These are phyloP conservation scores for Drosophila erecta DNA, from an alignment of 1,140 invertebrate genomes.

Conservation along the genomic window DNA sequence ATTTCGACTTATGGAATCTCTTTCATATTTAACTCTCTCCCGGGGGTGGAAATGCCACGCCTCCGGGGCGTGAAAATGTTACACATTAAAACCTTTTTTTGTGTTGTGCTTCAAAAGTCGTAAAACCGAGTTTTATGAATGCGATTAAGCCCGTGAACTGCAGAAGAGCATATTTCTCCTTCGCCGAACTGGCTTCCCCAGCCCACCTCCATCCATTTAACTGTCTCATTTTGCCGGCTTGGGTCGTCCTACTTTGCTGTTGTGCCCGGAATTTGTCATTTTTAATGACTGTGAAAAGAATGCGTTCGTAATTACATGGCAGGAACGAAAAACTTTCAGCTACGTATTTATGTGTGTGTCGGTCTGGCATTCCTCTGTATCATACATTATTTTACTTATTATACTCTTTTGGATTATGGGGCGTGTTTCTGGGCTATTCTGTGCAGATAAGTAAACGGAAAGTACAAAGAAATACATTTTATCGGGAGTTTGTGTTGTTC, in stretches of 20 bases:
- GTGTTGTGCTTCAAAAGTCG: conserved; percentile 70
- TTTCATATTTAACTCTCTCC: conserved; percentile 55
- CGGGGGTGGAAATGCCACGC: conserved; percentile 4
- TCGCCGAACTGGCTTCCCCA: conserved; percentile 17
- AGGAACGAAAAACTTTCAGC: conserved; percentile 59
- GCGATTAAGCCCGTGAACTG: conserved; percentile 80
- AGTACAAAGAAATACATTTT: conserved; percentile 29
- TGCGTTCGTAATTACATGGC: conserved; percentile 77
- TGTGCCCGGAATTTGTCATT: conserved; percentile 79
- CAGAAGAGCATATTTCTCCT: conserved; percentile 74
- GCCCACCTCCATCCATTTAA: conserved; percentile 8
- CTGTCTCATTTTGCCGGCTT: conserved; percentile 11
- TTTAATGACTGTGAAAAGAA: conserved; percentile 81
- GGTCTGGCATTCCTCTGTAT: conserved; percentile 58
- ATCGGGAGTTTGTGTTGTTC: background rate
- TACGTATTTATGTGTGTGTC: conserved; percentile 33
- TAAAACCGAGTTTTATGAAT: conserved; percentile 81
- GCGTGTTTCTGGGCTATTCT: conserved; percentile 1
- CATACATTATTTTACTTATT: conserved; percentile 75
- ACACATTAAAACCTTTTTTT: conserved; percentile 59
- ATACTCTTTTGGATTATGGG: conserved; percentile 39
- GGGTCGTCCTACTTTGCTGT: conserved; percentile 60
- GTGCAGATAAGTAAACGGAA: conserved; percentile 20
- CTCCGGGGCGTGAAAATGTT: conserved; percentile 46
- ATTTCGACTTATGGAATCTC: conserved; percentile 65